Conservation (phyloP, 2,113 vertebrate genomes). For the Numenius arquata region DNA sequence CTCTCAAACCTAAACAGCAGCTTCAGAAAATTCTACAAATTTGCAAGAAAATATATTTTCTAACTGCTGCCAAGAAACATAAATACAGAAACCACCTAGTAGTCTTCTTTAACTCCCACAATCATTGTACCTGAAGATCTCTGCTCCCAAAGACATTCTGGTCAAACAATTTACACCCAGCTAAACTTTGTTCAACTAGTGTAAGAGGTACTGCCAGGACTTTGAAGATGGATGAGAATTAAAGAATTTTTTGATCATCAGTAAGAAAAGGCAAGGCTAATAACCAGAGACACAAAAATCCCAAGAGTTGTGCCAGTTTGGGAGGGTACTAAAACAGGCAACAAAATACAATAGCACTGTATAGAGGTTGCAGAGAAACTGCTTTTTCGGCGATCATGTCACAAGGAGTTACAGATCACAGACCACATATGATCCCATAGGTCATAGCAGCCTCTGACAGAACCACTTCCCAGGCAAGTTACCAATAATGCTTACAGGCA, state of each 20-base stretch:
- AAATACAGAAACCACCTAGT: neutral
- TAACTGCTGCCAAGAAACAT: neutral
- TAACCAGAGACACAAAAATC: neutral
- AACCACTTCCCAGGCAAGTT: neutral
- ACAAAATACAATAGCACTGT: neutral
- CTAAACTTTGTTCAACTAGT: neutral
- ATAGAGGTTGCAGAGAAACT: neutral
- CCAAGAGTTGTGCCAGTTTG: neutral
- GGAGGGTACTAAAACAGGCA: neutral
- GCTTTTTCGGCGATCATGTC: neutral
- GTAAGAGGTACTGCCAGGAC: neutral
- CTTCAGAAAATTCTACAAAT: neutral
- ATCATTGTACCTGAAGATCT: neutral
- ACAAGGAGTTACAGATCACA: neutral
- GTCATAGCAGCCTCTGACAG: neutral
- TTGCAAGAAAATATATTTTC: neutral
- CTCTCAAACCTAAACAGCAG: neutral
- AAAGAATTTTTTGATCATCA: neutral
- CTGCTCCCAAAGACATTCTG: neutral
- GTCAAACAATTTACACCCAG: neutral
- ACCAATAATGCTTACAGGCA: neutral
- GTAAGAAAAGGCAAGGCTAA: neutral
- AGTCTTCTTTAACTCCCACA: neutral
- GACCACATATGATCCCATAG: neutral
- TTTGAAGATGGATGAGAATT: neutral